Conservation (phyloP, 2,113 vertebrate genomes). For the Procavia capensis region DNA sequence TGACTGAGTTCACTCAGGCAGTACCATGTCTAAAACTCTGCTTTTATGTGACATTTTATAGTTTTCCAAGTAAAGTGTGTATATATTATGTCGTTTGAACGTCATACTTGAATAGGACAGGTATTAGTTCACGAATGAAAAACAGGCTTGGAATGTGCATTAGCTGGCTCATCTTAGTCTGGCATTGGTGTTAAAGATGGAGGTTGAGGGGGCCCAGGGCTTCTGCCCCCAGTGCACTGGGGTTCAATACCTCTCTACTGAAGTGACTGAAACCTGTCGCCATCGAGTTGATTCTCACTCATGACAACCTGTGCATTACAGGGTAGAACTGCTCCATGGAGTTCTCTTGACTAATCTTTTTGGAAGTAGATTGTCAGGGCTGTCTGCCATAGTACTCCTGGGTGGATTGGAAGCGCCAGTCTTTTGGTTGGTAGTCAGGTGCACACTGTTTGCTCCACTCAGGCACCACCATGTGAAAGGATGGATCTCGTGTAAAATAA, state of each 20-base stretch:
- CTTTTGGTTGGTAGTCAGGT: too few relatives aligned
- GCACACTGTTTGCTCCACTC: too few relatives aligned
- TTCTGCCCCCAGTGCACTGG: too few relatives aligned
- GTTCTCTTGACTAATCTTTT: too few relatives aligned
- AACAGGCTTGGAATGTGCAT: rapidly evolving
- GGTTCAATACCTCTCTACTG: neutral
- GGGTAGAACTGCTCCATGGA: too few relatives aligned
- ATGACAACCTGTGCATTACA: neutral
- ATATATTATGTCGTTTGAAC: neutral
- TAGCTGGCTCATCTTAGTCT: neutral
- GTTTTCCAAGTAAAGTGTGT: neutral
- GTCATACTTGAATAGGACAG: neutral
- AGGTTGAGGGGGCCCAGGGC: neutral
- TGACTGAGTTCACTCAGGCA: neutral
- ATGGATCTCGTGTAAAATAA: neutral
- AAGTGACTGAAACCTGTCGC: neutral
- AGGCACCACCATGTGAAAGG: neutral
- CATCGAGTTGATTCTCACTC: neutral
- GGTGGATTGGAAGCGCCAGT: too few relatives aligned
- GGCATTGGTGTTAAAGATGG: neutral
- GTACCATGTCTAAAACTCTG: rapidly evolving
- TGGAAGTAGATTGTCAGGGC: too few relatives aligned
- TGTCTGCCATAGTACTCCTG: too few relatives aligned
- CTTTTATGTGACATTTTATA: neutral
- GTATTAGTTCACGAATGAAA: neutral